These are phyloP conservation scores for Scaptodrosophila latifasciaeformis DNA, from an alignment of 2,888 invertebrate genomes.

Conservation along the genomic window DNA sequence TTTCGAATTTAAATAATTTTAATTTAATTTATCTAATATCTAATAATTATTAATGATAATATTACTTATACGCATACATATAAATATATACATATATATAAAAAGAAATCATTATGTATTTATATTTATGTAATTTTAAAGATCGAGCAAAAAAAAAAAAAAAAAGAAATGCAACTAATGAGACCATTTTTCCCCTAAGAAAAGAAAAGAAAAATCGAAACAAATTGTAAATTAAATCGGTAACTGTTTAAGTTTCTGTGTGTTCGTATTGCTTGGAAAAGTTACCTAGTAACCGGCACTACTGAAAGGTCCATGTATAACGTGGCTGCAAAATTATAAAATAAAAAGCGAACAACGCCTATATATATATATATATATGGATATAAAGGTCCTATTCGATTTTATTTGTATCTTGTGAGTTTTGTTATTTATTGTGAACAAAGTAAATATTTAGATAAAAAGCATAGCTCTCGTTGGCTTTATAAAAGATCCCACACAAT, in stretches of 20 bases:
- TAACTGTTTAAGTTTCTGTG: no score
- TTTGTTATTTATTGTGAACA: constrained; percentile 64
- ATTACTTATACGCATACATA: neutral
- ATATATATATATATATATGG: constrained; percentile 26
- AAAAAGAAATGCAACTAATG: no score
- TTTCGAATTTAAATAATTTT: constrained; percentile 62
- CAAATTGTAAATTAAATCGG: no score
- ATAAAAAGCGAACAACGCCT: constrained; percentile 1
- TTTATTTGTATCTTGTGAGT: constrained; percentile 60
- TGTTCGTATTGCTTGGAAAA: no score
- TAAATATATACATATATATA: constrained; percentile 3
- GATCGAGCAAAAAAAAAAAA: no score
- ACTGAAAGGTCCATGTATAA: neutral
- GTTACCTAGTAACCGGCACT: constrained; percentile 3
- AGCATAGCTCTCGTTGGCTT: no score
- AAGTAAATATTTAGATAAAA: neutral
- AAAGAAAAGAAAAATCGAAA: no score
- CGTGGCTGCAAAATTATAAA: constrained; percentile 11
- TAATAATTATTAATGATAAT: neutral
- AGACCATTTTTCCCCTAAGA: no score
- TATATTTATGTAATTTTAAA: constrained; percentile 10
- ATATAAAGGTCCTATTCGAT: constrained; percentile 36
- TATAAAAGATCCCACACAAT: constrained; percentile 5
- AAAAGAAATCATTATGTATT: constrained; percentile 40
- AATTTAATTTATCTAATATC: constrained; percentile 37